Evolutionary conservation across 2,888 invertebrate species (phyloP), one percentile per base, ranked within the genome.

Genomic region (Trimorus sp.): DNA sequence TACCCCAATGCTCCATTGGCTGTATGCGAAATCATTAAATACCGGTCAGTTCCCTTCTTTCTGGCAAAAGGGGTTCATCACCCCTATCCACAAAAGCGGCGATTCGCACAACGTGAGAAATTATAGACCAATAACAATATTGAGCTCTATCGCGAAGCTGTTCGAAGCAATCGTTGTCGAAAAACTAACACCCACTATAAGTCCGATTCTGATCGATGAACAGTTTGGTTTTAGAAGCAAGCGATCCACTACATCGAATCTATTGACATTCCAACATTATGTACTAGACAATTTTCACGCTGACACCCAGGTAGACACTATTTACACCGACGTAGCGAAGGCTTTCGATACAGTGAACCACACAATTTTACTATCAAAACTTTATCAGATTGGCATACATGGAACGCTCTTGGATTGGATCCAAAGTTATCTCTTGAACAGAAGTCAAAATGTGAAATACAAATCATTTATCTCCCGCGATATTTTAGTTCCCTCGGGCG

Each of bases 211-310:
- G 9, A 56, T 56, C 1, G 11, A 56, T 56, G 58, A 54, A 42
- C 54, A 62, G 15, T 40, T 16, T 45, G 53, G 69, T 16, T 69
- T 56, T 8, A 15, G 56, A 12, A 68, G 14, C 1, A 65, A 48
- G 11, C 11, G 42, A 48, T 48, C 42, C 7, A 54, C 54, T 7
- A 6, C 45, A 9, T 45, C 45, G 1, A 45, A 45, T n/a, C 6
- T 45, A 45, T 45, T 45, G 45, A 45, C 45, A 45, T n/a, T 45
- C 9, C 45, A 45, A 45, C 45, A 1, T n/a, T 45, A 12, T 45
- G n/a, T 45, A 12, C 1, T 45, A 12, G 45, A 6, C 6, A 45
- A 45, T 12, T 45, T 45, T 2, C 3, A 45, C n/a, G n/a, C 9
- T 4, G n/a, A 45, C n/a, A 12, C 45, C 11, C 45, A 45, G n/a